These are phyloP conservation scores for Columba janthina DNA, from an alignment of 2,113 vertebrate genomes.

Conservation along the genomic window DNA sequence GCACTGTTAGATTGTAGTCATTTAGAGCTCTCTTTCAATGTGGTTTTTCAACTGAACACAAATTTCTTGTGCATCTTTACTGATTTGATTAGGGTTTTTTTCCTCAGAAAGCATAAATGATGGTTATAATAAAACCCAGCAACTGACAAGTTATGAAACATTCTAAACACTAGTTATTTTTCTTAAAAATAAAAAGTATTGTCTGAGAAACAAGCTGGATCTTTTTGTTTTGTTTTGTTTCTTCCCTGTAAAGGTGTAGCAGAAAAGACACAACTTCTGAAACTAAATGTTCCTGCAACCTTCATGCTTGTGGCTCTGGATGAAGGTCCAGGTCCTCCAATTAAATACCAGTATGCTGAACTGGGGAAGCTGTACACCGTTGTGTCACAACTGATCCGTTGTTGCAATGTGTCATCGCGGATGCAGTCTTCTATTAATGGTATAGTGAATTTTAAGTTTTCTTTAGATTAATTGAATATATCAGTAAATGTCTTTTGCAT, in stretches of 20 bases:
- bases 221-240: background rate
- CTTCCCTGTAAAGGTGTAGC: slow-evolving; percentile 82
- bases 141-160: background rate
- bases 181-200: background rate
- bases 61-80: background rate
- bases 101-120: background rate
- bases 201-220: background rate
- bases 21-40: background rate
- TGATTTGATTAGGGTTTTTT: background rate
- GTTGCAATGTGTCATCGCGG: slow-evolving; percentile 95
- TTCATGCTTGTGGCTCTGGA: slow-evolving; percentile 99
- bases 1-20: background rate
- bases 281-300: slow-evolving; percentile 95
- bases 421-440: slow-evolving; percentile 99
- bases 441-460: slow-evolving; percentile 55
- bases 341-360: slow-evolving; percentile 98
- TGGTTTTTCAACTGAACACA: background rate
- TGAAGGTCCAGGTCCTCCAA: slow-evolving; percentile 97
- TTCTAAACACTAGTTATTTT: background rate
- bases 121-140: background rate
- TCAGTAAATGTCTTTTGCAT: background rate
- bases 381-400: slow-evolving; percentile 95
- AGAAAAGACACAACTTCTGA: slow-evolving; percentile 97
- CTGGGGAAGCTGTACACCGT: slow-evolving; percentile 98
- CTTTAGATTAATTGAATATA: background rate